phyloP scores from a whole-genome alignment of 2,888 invertebrate genomes.

The Mesorhabditis spiculigera region DNA sequence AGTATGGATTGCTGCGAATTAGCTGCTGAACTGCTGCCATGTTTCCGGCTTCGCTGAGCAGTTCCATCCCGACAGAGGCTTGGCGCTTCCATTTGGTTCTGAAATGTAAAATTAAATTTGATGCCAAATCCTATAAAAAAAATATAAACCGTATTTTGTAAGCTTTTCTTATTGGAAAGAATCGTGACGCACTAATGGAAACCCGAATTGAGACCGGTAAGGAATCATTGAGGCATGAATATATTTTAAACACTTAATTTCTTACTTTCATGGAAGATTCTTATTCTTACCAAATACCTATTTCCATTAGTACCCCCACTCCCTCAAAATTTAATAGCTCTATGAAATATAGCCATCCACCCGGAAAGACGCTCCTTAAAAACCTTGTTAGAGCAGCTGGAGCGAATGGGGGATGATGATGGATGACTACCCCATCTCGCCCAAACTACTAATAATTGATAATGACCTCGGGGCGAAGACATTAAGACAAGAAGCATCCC shows the following conservation, averaged over 20 bases:
- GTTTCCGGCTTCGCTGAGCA: slow-evolving; percentile 93
- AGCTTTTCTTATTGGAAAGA: not conserved
- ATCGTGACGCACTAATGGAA: not conserved
- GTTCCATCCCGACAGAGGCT: slow-evolving; percentile 91
- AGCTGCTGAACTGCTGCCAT: slow-evolving; percentile 89
- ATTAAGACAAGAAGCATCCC: not conserved
- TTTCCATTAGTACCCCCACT: too few species aligned
- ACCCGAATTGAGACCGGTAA: not conserved
- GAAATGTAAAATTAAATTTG: slow-evolving; percentile 40
- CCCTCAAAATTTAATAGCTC: too few species aligned
- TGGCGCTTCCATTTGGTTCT: slow-evolving; percentile 99
- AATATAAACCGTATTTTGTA: not conserved
- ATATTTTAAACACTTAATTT: too few species aligned
- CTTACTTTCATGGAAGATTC: too few species aligned
- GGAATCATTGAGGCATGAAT: not conserved
- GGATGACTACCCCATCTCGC: not conserved
- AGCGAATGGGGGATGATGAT: not conserved
- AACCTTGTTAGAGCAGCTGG: too few species aligned
- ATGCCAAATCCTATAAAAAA: not conserved
- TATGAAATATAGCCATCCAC: too few species aligned
- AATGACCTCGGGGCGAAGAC: not conserved
- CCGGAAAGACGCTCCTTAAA: too few species aligned
- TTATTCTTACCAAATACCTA: too few species aligned
- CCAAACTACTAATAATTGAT: slow-evolving; percentile 2
- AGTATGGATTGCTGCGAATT: slow-evolving; percentile 53